Evolutionary conservation across 2,888 invertebrate genomes (phyloP), one percentile per base, ranked within the genome.

Genomic region (Trichogramma dendrolimi): DNA sequence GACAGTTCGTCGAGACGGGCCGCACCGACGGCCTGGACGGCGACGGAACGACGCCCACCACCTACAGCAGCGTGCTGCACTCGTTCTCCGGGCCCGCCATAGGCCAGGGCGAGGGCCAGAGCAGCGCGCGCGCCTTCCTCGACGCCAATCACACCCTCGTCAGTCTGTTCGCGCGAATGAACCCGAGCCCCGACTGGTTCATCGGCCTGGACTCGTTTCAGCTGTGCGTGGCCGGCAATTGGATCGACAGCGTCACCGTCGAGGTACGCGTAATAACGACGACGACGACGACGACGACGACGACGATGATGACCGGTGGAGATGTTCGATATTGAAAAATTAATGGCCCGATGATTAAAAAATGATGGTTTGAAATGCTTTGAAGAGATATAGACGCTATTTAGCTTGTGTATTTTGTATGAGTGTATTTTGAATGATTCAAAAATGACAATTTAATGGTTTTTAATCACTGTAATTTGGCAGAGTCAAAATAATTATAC

Each of bases 141-240:
- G 94, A 95, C 79, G 93, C 93, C 69, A 92, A 92, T 80, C 94
- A 94, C 83, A 92, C 93, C 4, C 82, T 93, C 90, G 90, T 96
- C 69, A 96, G 95, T 61, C 85, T 94, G 74, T 90, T 94, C 86
- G 88, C 92, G 60, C 86, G 93, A 69, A 91, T 96, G 81, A 87
- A 94, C 63, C 96, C 96, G 14, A 95, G 95, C 14, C 95, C 95
- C 3, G 95, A 96, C 80, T 96, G 96, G 95, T 95, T 94, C 80
- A 87, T 92, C 60, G 96, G 96, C 58, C 87, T 96, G 54, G 94
- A 94, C 81, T 90, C 92, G 72, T 90, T 94, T 75, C 89, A 94
- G 79, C 87, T 96, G 3, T 96, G 96, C 79, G 89, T 90, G 58
- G 91, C 92, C 71, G 94, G 93, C 38, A 91, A 92, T 74, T 96